Evolutionary conservation across 2,113 vertebrate genomes (phyloP).

Genomic region (Periophthalmus modestus): DNA sequence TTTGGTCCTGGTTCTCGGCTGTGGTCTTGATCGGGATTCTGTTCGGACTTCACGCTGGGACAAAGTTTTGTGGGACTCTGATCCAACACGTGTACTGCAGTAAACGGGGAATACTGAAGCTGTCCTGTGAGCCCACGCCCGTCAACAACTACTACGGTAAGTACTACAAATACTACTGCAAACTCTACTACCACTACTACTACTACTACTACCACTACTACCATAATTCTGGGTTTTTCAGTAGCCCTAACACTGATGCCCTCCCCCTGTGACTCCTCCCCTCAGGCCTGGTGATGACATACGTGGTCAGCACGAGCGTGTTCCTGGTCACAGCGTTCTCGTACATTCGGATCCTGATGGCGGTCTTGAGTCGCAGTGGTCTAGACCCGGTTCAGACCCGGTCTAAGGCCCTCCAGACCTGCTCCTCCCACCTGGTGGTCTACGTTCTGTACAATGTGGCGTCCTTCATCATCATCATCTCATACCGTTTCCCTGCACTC

Average conservation of each 20-base stretch:
- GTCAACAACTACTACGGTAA: constrained; percentile 53
- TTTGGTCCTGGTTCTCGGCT: constrained; percentile 51
- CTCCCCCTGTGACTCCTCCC: too few relatives aligned
- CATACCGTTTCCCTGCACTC: constrained; percentile 29
- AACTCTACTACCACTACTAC: too few relatives aligned
- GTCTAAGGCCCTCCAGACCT: constrained; percentile 61
- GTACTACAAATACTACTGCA: background rate
- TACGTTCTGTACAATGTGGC: constrained; percentile 50
- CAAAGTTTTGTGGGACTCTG: constrained; percentile 43
- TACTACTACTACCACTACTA: too few relatives aligned
- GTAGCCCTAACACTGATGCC: too few relatives aligned
- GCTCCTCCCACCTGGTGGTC: constrained; percentile 45
- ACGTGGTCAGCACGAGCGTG: constrained; percentile 34
- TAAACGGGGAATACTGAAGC: constrained; percentile 53
- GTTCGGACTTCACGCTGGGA: constrained; percentile 44
- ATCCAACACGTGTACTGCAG: constrained; percentile 65
- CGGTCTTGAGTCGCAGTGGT: constrained; percentile 19
- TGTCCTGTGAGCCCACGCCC: constrained; percentile 56
- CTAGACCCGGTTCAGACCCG: background rate
- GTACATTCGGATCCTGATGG: constrained; percentile 57
- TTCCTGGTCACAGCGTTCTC: constrained; percentile 61
- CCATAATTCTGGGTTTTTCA: too few relatives aligned
- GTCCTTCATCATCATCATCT: constrained; percentile 7
- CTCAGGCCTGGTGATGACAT: constrained; percentile 51
- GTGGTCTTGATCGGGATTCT: constrained; percentile 48